phyloP scores from a whole-genome alignment of 2,888 invertebrate species.

The Aquatica leii region DNA sequence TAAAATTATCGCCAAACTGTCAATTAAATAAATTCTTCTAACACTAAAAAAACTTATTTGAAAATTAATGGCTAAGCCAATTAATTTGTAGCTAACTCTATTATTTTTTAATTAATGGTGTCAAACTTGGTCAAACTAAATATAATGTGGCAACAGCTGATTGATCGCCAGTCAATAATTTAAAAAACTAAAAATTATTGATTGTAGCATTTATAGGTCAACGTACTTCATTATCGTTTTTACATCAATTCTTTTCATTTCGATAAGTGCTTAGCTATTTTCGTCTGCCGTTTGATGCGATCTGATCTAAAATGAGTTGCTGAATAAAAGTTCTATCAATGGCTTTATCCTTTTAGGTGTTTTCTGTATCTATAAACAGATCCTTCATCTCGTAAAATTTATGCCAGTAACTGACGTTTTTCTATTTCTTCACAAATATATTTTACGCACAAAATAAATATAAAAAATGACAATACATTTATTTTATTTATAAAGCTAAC shows the following conservation, averaged over 20 bases:
- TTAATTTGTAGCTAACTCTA: too few species aligned
- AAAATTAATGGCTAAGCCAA: too few species aligned
- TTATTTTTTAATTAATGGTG: too few species aligned
- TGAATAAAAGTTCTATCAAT: slow-evolving; percentile 4
- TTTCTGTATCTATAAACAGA: slow-evolving; percentile 5
- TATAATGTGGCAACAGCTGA: neutral
- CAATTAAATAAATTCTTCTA: too few species aligned
- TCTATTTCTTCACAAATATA: neutral
- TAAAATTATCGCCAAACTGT: too few species aligned
- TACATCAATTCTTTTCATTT: neutral
- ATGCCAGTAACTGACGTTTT: neutral
- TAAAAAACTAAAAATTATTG: neutral
- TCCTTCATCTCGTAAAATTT: slow-evolving; percentile 5
- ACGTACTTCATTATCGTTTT: neutral
- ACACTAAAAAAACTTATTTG: too few species aligned
- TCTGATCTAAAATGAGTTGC: slow-evolving; percentile 1
- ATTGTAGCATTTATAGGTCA: neutral
- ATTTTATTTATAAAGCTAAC: too few species aligned
- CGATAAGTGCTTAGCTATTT: slow-evolving; percentile 1
- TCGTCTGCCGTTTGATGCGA: neutral
- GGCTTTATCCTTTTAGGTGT: slow-evolving; percentile 5
- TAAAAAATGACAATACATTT: too few species aligned
- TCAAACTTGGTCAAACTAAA: too few species aligned
- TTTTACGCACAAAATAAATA: too few species aligned
- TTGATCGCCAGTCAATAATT: neutral